Evolutionary conservation across 2,888 invertebrate genomes (phyloP).

Genomic region (Monochamus alternatus): DNA sequence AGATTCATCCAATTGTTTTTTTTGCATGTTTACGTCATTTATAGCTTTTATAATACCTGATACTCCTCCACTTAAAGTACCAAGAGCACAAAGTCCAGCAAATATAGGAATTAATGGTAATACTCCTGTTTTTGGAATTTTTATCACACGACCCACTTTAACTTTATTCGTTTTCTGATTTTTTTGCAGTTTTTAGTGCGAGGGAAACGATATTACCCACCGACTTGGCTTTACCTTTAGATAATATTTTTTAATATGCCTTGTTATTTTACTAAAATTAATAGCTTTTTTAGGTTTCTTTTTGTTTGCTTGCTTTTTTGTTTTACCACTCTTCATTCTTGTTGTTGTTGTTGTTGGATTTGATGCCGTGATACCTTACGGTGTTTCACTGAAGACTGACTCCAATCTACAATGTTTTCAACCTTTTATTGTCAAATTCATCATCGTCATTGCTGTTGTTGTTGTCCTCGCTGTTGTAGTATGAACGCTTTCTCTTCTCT

Average conservation of each 20-base stretch:
- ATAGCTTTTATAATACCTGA: constrained; percentile 56
- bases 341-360: too few relatives aligned
- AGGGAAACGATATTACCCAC: constrained; percentile 9
- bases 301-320: not conserved
- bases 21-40: constrained; percentile 52
- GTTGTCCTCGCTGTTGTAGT: too few relatives aligned
- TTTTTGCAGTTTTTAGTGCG: constrained; percentile 18
- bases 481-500: too few relatives aligned
- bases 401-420: too few relatives aligned
- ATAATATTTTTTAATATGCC: constrained; percentile 18
- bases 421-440: too few relatives aligned
- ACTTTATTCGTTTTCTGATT: constrained; percentile 16
- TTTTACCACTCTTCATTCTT: not conserved
- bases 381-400: too few relatives aligned
- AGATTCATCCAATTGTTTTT: constrained; percentile 51
- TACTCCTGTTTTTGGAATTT: constrained; percentile 23
- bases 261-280: constrained; percentile 3
- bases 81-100: constrained; percentile 51
- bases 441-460: too few relatives aligned
- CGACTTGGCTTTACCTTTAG: constrained; percentile 1
- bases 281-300: not conserved
- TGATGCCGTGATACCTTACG: too few relatives aligned
- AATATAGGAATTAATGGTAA: constrained; percentile 42
- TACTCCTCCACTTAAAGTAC: constrained; percentile 49
- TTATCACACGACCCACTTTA: constrained; percentile 21